Conservation (phyloP, 2,113 vertebrate species). For the Neolamprologus modestus region DNA sequence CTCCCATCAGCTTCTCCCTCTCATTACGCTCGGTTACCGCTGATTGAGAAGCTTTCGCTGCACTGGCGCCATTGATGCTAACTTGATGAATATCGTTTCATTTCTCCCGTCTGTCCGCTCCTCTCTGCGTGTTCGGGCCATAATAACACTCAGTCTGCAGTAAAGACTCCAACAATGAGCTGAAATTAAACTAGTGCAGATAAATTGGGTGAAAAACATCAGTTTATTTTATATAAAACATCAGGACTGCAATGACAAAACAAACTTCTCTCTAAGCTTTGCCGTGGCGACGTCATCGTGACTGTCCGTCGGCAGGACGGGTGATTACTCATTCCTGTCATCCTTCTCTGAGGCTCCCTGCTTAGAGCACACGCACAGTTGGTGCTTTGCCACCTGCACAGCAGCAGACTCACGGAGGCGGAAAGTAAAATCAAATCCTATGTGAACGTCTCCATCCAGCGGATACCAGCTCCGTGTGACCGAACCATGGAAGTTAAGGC, state of each 20-base stretch:
- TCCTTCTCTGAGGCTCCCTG: neutral
- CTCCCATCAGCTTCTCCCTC: neutral
- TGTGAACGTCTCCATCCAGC: neutral
- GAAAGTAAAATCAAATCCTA: neutral
- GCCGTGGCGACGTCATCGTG: neutral
- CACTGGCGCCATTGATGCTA: neutral
- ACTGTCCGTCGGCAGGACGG: neutral
- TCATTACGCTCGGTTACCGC: fast-evolving
- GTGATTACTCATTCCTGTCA: neutral
- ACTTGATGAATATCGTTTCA: neutral
- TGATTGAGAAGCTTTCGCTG: neutral
- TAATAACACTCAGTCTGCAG: neutral
- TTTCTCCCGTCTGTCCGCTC: neutral
- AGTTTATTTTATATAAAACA: neutral
- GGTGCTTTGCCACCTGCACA: neutral
- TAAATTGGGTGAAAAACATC: fast-evolving
- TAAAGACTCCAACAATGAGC: neutral
- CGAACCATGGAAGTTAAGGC: neutral
- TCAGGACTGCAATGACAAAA: neutral
- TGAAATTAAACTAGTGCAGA: neutral
- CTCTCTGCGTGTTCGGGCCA: fast-evolving
- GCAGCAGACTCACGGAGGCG: neutral
- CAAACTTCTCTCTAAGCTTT: neutral
- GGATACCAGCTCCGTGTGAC: neutral
- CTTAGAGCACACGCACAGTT: neutral